Conservation (phyloP, 53 echinoderm and acorn worm genomes). For the Apostichopus leukothele region DNA sequence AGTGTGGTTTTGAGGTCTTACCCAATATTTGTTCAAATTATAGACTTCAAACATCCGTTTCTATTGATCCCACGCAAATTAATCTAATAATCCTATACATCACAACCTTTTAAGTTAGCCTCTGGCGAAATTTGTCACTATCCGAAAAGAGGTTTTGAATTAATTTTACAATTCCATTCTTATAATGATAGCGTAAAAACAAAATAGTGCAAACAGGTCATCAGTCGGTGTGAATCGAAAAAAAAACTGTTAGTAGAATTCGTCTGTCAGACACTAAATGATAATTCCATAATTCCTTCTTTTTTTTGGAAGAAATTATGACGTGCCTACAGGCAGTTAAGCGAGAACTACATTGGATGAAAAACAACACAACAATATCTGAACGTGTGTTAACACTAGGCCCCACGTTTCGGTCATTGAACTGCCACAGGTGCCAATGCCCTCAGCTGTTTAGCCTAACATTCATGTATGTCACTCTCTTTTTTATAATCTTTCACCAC, state of each 20-base stretch:
- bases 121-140: not conserved
- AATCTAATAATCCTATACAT: not conserved
- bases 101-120: not conserved
- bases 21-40: not conserved
- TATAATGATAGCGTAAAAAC: not conserved
- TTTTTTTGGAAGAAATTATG: not conserved
- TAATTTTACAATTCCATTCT: not conserved
- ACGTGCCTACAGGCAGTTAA: not conserved
- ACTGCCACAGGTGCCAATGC: not conserved
- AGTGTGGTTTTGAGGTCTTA: not conserved
- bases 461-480: not conserved
- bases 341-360: not conserved
- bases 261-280: not conserved
- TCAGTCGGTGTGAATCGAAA: not conserved
- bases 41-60: not conserved
- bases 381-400: not conserved
- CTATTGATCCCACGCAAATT: not conserved
- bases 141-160: not conserved
- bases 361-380: slow-evolving; percentile 2
- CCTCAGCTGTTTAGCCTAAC: slow-evolving; percentile 2
- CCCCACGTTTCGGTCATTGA: not conserved
- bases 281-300: not conserved
- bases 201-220: slow-evolving; percentile 7
- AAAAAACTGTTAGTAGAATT: not conserved
- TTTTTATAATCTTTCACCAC: not conserved